Base-by-base conservation (phyloP, 2,888 invertebrate species). In the Tetragonisca angustula region DNA sequence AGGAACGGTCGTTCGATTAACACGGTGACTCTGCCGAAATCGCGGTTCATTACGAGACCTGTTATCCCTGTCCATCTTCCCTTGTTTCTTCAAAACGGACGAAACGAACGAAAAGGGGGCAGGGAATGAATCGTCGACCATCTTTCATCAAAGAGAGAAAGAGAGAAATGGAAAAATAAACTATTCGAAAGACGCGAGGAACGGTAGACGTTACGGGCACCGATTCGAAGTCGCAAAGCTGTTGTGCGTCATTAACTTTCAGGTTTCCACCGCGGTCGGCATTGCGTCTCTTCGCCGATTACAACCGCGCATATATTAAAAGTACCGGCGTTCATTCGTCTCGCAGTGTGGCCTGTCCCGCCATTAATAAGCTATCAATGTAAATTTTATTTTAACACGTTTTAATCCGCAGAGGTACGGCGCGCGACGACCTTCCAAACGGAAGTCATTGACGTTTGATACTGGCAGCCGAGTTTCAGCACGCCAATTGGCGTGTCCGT, bases 331-430 rank as follows among this genome's bases (percentile, higher is more conserved):
- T 78, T 32, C 84, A 74, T 73, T 83, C 84, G 83, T 74, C 83
- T 74, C 72, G 83, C 72, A 43, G 43, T n/a, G n/a, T 43, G 56
- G 62, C 68, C 56, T n/a, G 68, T 76, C 76, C 9, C 75, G 62
- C 71, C 85, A 78, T 85, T 85, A 72, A 72, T 69, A 65, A 80
- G 61, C 85, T 75, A 85, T 85, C 81, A 71, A 74, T 77, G 85
- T 85, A 85, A 85, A 85, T 85, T 85, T 78, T 70, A n/a, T 77
- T 81, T 85, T 78, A 85, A 85, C 87, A 88, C 83, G 87, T 88
- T n/a, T n/a, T 81, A 89, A 88, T 85, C 84, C 83, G 84, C 76
- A 68, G 84, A 43, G 43, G 9, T 43, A 43, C 43, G 43, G 85
- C 74, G 68, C 64, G 77, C 68, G 85, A 43, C 81, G 77, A 62